phyloP scores from a whole-genome alignment of 2,797 vertebrate genomes.

The Sebastes hubbsi region DNA sequence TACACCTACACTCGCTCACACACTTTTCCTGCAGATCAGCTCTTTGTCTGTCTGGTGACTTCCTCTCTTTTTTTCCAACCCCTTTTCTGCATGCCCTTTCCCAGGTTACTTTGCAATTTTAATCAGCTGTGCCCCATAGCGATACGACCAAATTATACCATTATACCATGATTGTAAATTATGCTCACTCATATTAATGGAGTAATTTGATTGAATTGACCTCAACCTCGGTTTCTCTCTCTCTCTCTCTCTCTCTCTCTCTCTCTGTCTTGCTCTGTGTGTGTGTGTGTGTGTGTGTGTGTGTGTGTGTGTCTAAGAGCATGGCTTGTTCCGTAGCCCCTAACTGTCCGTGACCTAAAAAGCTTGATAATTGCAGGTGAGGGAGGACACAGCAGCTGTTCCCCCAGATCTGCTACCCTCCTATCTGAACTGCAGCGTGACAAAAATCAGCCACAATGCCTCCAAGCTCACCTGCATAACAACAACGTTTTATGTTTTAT shows the following conservation, averaged over 20 bases:
- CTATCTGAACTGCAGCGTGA: conserved; percentile 18
- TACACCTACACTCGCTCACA: conserved; percentile 15
- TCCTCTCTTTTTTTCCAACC: background rate
- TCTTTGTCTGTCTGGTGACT: conserved; percentile 7
- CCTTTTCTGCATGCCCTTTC: background rate
- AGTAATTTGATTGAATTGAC: conserved; percentile 34
- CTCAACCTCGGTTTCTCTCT: conserved; percentile 4
- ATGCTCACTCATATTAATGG: conserved; percentile 1
- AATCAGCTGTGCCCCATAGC: background rate
- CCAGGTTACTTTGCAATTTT: background rate
- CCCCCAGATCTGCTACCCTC: conserved; percentile 33
- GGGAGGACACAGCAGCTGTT: conserved; percentile 69
- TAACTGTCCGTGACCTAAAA: conserved; percentile 74
- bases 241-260: background rate
- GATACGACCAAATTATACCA: background rate
- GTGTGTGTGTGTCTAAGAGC: conserved; percentile 21
- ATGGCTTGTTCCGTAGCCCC: conserved; percentile 56
- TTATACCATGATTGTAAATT: background rate
- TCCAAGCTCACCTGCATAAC: no score
- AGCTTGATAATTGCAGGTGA: conserved; percentile 74
- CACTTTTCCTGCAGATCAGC: conserved; percentile 15
- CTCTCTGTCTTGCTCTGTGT: background rate
- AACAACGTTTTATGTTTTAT: no score
- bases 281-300: background rate
- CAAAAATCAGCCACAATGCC: conserved; percentile 14